phyloP scores from a whole-genome alignment of 1,140 invertebrate species.

The Hyles vespertilio region DNA sequence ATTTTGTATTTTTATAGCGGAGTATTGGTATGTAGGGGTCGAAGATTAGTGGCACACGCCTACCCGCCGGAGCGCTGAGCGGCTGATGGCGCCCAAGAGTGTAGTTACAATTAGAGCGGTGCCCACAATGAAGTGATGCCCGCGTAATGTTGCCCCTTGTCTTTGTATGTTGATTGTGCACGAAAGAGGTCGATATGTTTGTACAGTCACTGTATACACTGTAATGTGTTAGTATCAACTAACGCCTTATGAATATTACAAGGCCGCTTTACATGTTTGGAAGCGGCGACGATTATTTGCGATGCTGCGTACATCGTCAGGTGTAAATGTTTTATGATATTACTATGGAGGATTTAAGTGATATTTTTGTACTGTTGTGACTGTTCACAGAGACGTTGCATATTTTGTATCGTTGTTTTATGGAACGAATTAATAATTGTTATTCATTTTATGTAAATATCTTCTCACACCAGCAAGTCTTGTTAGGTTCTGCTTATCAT shows the following conservation, averaged over 20 bases:
- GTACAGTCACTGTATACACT: neutral
- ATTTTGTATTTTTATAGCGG: constrained; percentile 29
- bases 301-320: too few relatives aligned
- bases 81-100: constrained; percentile 72
- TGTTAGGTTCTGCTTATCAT: neutral
- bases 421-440: neutral
- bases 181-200: constrained; percentile 36
- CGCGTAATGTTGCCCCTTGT: constrained; percentile 70
- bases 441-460: neutral
- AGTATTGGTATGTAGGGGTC: constrained; percentile 68
- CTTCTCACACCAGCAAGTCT: neutral
- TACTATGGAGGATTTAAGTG: too few relatives aligned
- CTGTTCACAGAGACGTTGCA: too few relatives aligned
- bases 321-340: too few relatives aligned
- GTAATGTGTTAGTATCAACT: neutral
- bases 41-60: constrained; percentile 73
- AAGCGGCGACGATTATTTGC: neutral
- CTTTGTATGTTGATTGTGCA: constrained; percentile 73
- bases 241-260: constrained; percentile 19
- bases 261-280: neutral
- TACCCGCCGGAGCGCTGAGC: constrained; percentile 69
- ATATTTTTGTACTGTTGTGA: too few relatives aligned
- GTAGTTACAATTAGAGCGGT: constrained; percentile 75
- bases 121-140: constrained; percentile 74
- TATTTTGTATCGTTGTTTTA: neutral